Evolutionary conservation across 1,140 invertebrate species (phyloP), one percentile per base, ranked within the genome.

Genomic region (Plutomurus gul): DNA sequence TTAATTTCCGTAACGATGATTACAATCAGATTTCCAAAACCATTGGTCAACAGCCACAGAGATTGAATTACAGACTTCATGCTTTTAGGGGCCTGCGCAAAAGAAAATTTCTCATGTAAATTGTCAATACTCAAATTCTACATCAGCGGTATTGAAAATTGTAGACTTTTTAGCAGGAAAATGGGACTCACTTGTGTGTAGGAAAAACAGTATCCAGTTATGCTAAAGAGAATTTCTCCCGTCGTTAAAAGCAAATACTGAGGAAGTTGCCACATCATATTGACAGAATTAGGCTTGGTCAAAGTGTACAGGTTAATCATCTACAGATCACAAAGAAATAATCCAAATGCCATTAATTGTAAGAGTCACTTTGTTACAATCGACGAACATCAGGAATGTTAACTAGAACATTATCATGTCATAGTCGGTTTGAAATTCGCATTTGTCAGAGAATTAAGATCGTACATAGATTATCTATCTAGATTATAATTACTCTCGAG

Each of bases 41-140:
- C 94, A 13, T 93, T 93, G 0, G 95, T 96, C 0, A 98, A 85
- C 33, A 97, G 88, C 94, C 95, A 98, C 3, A 91, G 90, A 6
- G 96, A 95, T 85, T 95, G 92, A 22, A 99, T 85, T 0, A 99
- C 90, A 0, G 95, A 94, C 85, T 96, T 97, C 95, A 98, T 96
- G 78, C 91, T 93, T 20, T 87, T 85, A 0, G 96, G 96, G 0
- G 96, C 93, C 89, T 97, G 91, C 20, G 4, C 20, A 6, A 18
- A 16, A 47, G 8, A 92, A 92, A 30, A 49, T 18, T 74, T 56
- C 18, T 40, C 22, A 37, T 80, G 36, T 25, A 40, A 70, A 78
- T 56, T 82, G 30, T 22, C 10, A 25, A 47, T 8, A 92, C 92
- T 73, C 56, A 40, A 18, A 36, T 18, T 22, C 20, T 18, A 60